Percentiles rank a stretch among this genome's conserved stretches.
phyloP scores from a whole-genome alignment of 2,113 vertebrate species.

The Alaudala cheleensis region DNA sequence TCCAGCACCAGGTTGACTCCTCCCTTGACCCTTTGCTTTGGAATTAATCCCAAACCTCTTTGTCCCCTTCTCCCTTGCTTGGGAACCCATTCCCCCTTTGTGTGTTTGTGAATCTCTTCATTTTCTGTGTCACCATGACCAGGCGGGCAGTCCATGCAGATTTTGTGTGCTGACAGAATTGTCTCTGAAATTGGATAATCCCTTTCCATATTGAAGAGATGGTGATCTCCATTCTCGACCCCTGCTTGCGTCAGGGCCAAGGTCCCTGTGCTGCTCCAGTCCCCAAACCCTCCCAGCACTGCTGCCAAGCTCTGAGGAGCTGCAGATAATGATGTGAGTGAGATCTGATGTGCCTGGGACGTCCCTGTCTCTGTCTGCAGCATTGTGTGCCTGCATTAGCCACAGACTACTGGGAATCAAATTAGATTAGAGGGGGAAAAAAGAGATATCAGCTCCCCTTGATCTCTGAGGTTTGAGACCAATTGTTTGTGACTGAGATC shows the following conservation, averaged over 20 bases:
- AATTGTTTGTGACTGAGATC: conserved; percentile 69
- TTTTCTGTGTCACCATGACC: neutral
- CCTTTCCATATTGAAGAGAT: conserved; percentile 8
- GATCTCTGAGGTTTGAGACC: conserved; percentile 62
- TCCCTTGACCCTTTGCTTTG: neutral
- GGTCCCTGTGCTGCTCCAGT: neutral
- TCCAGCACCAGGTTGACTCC: neutral
- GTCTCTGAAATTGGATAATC: neutral
- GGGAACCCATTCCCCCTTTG: conserved; percentile 19
- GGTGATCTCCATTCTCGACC: neutral
- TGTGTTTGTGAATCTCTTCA: neutral
- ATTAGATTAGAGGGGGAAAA: conserved; percentile 61
- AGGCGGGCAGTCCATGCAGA: conserved; percentile 26
- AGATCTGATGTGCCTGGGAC: conserved; percentile 8
- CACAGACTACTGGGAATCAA: conserved; percentile 64
- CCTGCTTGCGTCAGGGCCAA: neutral
- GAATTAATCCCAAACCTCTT: conserved; percentile 8
- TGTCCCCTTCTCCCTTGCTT: conserved; percentile 20
- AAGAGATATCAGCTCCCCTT: conserved; percentile 63
- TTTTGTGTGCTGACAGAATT: neutral
- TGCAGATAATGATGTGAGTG: conserved; percentile 13
- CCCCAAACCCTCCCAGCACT: neutral
- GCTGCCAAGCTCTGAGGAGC: neutral
- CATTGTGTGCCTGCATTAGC: conserved; percentile 47
- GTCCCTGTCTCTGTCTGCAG: conserved; percentile 28